Evolutionary conservation across 2,888 invertebrate species (phyloP).

Genomic region (Deroplatys truncata): DNA sequence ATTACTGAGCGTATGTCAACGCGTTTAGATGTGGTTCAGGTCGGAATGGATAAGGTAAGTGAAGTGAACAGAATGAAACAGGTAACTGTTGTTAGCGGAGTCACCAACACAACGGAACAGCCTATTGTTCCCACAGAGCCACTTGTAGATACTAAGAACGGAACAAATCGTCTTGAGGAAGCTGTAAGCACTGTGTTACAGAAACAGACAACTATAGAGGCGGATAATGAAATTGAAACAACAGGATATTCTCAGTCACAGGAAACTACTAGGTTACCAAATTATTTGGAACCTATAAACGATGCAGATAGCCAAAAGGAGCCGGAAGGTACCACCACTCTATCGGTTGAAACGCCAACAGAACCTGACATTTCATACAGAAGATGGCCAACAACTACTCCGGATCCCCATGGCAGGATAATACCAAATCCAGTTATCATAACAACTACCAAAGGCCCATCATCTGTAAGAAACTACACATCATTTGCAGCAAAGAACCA

Average conservation of each 20-base stretch:
- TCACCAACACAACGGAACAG: neutral
- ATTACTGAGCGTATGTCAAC: neutral
- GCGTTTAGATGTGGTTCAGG: neutral
- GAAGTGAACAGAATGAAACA: conserved; percentile 9
- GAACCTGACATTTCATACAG: neutral
- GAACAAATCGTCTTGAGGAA: neutral
- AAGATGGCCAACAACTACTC: neutral
- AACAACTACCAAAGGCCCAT: too few relatives aligned
- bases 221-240: neutral
- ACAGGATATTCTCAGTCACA: neutral
- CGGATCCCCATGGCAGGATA: neutral
- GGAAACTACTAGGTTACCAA: neutral
- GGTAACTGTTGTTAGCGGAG: neutral
- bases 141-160: neutral
- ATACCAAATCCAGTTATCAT: neutral
- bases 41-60: conserved; percentile 11
- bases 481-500: neutral
- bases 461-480: too few relatives aligned
- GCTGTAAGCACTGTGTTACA: neutral
- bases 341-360: neutral
- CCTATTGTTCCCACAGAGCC: neutral
- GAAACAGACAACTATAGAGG: neutral
- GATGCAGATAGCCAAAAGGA: neutral
- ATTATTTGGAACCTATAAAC: neutral
- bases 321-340: neutral